Evolutionary conservation across 2,888 invertebrate species (phyloP), one percentile per base, ranked within the genome.

Genomic region (Minunthozetes semirufus): DNA sequence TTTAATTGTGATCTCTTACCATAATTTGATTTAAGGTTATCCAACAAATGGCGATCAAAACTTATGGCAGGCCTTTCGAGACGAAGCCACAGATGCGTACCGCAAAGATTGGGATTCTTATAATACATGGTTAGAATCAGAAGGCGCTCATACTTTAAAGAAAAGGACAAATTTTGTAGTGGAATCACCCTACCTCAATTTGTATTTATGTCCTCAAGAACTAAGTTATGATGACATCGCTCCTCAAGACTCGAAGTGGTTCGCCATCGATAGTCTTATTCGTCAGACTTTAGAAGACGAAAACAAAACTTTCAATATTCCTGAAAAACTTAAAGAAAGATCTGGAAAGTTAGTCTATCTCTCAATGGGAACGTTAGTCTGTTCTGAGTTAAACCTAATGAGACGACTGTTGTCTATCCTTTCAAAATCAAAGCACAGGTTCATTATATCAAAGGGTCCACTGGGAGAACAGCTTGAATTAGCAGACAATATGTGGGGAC

Each of bases 291-390:
- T 22, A 1, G 38, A n/a, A 2, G 25, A 15, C 1, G n/a, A 66
- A n/a, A 46, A 13, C 22, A 15, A n/a, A 1, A 0, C 17, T 4
- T 73, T 73, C 33, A 63, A 5, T n/a, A 42, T 73, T 6, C 73
- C 73, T 38, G 25, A 63, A 4, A 42, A 73, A n/a, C 29, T 73
- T 0, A 46, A 5, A n/a, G 48, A 22, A 11, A 61, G n/a, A 73
- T 13, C 46, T 2, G 73, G 73, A 22, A 61, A 73, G 27, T 61
- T 73, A n/a, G 17, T 73, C 3, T 72, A 59, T 29, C 29, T 72
- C 5, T 72, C 72, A 42, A 72, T 72, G 72, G 72, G 72, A 56
- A 73, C 73, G 0, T 2, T 73, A 38, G 29, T 29, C 33, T 63
- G 42, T 8, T 15, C 61, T 25, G 63, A 56, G 6, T 4, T 56